These are phyloP conservation scores for Ceratothoa steindachneri DNA, from an alignment of 2,888 invertebrate genomes.

Conservation along the genomic window DNA sequence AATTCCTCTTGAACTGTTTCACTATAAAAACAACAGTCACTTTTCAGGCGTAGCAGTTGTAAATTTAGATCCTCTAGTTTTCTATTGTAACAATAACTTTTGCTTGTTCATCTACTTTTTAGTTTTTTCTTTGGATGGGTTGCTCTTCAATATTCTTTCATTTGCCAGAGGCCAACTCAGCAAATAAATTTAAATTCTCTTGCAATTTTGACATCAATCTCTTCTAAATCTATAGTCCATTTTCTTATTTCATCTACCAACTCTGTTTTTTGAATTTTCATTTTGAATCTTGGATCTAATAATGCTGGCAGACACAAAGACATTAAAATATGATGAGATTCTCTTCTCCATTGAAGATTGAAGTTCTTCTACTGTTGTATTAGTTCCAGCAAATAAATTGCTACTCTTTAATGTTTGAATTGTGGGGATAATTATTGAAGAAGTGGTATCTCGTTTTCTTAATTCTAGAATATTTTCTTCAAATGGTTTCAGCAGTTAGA, in stretches of 20 bases:
- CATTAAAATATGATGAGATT: no score
- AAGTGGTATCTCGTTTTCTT: not conserved
- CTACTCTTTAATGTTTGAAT: no score
- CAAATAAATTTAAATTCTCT: not conserved
- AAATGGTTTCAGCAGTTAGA: not conserved
- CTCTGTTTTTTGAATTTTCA: not conserved
- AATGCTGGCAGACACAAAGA: not conserved
- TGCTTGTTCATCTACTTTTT: not conserved
- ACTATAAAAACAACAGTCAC: not conserved
- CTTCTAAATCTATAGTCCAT: not conserved
- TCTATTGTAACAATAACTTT: not conserved
- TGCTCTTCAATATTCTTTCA: not conserved
- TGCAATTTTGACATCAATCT: not conserved
- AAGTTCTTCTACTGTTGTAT: no score
- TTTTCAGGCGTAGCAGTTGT: not conserved
- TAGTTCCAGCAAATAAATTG: no score
- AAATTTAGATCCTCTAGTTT: not conserved
- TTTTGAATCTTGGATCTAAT: not conserved
- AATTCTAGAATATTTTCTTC: not conserved
- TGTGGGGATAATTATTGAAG: not conserved
- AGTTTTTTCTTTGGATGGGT: not conserved
- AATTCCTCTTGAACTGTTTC: not conserved
- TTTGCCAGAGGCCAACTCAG: not conserved
- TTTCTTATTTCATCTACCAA: not conserved
- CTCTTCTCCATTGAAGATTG: no score